Percentiles rank a stretch among this genome's conserved stretches.
Evolutionary conservation across 2,888 invertebrate species (phyloP).

Genomic region (Choreutis nemorana): DNA sequence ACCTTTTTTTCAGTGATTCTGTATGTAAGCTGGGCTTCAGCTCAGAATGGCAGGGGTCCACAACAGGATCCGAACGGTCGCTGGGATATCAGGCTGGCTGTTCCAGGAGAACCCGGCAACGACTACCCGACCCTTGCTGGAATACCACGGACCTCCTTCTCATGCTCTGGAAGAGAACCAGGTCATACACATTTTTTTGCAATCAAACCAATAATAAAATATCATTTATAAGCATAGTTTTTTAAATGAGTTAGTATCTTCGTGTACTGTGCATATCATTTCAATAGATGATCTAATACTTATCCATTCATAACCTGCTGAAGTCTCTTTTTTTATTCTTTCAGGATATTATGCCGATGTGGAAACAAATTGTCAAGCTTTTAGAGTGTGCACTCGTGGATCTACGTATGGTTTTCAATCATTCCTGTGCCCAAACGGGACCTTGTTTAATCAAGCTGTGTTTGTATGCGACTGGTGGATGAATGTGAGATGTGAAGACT

Average conservation of each 20-base stretch:
- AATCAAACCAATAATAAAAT: not conserved
- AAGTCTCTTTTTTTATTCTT: conserved; percentile 10
- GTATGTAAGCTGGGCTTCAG: conserved; percentile 18
- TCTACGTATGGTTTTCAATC: conserved; percentile 64
- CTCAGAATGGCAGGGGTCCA: conserved; percentile 30
- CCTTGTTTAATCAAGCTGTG: conserved; percentile 72
- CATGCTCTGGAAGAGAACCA: conserved; percentile 66
- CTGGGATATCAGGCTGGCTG: conserved; percentile 68
- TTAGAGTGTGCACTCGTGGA: conserved; percentile 70
- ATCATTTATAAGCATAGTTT: not conserved
- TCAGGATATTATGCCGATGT: conserved; percentile 73
- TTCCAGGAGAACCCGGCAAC: conserved; percentile 71
- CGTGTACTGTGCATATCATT: not conserved
- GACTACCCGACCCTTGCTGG: conserved; percentile 70
- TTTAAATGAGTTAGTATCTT: not conserved
- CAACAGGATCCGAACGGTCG: conserved; percentile 21
- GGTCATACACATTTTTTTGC: conserved; percentile 31
- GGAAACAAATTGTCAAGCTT: conserved; percentile 71
- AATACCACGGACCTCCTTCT: conserved; percentile 69
- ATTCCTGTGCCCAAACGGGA: conserved; percentile 73
- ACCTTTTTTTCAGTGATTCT: conserved; percentile 24
- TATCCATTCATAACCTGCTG: not conserved
- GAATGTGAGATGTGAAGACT: conserved; percentile 67
- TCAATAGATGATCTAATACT: not conserved
- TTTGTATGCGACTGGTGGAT: conserved; percentile 76